Evolutionary conservation across 2,888 invertebrate species (phyloP).

Genomic region (Chydorus sphaericus): DNA sequence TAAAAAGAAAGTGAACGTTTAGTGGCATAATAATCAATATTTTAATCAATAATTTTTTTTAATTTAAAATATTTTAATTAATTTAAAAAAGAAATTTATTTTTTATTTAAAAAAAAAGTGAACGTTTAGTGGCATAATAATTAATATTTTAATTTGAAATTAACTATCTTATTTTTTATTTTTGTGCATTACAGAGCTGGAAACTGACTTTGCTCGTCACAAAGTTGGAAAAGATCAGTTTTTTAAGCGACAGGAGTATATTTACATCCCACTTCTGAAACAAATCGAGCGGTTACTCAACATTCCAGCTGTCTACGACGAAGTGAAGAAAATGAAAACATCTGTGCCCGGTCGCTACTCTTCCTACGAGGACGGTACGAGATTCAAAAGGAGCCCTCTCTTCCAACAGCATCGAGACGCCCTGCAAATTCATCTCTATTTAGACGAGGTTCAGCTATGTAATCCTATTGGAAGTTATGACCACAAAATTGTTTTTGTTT

Average conservation of each 20-base stretch:
- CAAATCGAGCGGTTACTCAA: not conserved
- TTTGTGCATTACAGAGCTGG: not conserved
- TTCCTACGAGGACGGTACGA: not conserved
- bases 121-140: no score
- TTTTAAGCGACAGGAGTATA: not conserved
- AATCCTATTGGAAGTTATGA: not conserved
- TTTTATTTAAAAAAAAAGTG: no score
- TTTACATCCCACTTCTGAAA: not conserved
- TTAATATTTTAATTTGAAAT: no score
- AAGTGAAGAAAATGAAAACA: not conserved
- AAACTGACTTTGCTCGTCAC: not conserved
- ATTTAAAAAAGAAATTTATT: no score
- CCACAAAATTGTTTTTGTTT: not conserved
- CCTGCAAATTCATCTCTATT: not conserved
- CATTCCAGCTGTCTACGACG: not conserved
- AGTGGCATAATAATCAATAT: no score
- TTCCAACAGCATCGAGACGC: not conserved
- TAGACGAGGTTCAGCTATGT: conserved; percentile 3
- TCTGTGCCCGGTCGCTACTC: no score
- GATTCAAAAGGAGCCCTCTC: not conserved
- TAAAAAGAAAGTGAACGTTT: no score
- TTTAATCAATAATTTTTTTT: no score
- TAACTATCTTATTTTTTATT: no score
- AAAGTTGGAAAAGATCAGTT: not conserved
- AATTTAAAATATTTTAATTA: no score